Evolutionary conservation across 1,140 invertebrate species (phyloP).

Genomic region (Listronotus bonariensis): DNA sequence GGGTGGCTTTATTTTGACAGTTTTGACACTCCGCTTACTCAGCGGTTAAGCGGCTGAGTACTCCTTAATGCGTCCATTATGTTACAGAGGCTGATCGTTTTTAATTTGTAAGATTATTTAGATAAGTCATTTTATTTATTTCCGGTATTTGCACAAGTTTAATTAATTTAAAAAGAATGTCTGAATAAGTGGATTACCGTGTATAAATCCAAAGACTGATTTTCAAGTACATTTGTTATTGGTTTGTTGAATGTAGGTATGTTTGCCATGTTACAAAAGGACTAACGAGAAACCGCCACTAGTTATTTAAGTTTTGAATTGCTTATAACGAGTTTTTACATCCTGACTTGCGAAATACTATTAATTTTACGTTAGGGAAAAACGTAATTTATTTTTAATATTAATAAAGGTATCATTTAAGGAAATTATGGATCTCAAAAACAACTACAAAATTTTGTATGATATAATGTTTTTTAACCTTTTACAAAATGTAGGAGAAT

Average conservation of each 20-base stretch:
- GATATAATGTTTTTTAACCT: background rate
- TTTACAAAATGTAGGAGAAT: background rate
- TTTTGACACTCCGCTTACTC: no score
- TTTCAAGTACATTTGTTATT: slow-evolving; percentile 16
- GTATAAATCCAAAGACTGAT: slow-evolving; percentile 23
- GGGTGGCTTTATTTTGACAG: no score
- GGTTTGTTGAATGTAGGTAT: slow-evolving; percentile 1
- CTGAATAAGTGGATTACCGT: background rate
- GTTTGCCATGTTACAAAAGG: background rate
- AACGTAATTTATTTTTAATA: background rate
- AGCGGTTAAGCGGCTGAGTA: no score
- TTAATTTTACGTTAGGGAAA: background rate
- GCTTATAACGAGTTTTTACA: no score
- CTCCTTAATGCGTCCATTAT: no score
- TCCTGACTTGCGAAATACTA: background rate
- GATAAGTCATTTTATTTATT: no score
- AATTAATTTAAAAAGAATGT: no score
- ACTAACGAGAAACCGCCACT: slow-evolving; percentile 4
- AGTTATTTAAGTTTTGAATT: background rate
- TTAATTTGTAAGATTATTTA: no score
- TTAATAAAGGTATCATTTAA: background rate
- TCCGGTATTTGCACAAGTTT: no score
- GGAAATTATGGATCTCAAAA: slow-evolving; percentile 5
- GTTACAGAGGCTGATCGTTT: no score
- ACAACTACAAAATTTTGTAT: background rate